Conservation (phyloP, 2,797 vertebrate species). For the Lindbergichthys nudifrons region DNA sequence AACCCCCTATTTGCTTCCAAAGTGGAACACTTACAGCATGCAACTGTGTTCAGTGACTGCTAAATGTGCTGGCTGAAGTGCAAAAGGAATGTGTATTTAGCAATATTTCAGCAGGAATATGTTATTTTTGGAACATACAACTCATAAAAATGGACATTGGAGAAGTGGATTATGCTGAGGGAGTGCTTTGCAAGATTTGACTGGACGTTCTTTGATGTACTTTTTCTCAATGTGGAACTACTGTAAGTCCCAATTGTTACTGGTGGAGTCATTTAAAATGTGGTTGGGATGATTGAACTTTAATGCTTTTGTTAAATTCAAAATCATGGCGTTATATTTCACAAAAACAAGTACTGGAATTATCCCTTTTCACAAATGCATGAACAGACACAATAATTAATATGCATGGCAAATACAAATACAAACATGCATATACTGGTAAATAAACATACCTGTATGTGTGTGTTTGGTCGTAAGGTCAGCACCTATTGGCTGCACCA, state of each 20-base stretch:
- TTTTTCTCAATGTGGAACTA: background rate
- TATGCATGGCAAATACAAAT: background rate
- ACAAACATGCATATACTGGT: background rate
- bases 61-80: background rate
- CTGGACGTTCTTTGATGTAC: background rate
- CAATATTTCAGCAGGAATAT: too few species aligned
- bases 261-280: background rate
- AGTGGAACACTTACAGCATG: background rate
- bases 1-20: background rate
- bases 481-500: constrained; percentile 38
- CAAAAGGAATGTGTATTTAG: background rate
- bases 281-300: background rate
- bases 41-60: background rate
- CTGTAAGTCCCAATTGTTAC: background rate
- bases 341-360: background rate
- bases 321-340: background rate
- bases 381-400: background rate
- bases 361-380: constrained; percentile 11
- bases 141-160: background rate
- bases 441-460: constrained; percentile 15
- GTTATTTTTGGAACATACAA: background rate
- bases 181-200: background rate
- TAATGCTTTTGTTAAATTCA: constrained; percentile 6
- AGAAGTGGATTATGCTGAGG: background rate
- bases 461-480: constrained; percentile 50